Evolutionary conservation across 2,888 invertebrate species (phyloP).

Genomic region (Caenorhabditis sp.): DNA sequence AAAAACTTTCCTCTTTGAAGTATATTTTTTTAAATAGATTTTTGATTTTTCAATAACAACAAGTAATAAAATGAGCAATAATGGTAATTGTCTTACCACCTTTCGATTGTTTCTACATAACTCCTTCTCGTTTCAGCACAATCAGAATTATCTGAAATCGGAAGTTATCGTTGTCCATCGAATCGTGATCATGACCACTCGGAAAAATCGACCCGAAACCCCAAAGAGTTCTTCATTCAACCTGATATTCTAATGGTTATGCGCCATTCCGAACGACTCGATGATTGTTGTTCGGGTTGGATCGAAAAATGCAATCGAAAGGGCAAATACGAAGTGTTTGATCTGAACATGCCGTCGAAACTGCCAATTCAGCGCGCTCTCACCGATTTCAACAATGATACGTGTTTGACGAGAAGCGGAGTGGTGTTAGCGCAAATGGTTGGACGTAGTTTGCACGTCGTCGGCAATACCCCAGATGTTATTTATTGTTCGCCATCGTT

Average conservation of each 20-base stretch:
- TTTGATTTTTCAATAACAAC: too few relatives aligned
- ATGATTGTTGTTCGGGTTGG: slow-evolving; percentile 51
- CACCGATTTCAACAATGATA: slow-evolving; percentile 47
- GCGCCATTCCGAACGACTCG: slow-evolving; percentile 53
- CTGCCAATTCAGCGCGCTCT: slow-evolving; percentile 51
- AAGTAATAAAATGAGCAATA: too few relatives aligned
- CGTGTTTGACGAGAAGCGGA: slow-evolving; percentile 56
- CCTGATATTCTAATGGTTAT: slow-evolving; percentile 47
- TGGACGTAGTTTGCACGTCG: slow-evolving; percentile 47
- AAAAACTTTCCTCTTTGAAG: too few relatives aligned
- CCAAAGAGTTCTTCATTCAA: slow-evolving; percentile 13
- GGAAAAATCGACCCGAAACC: background rate
- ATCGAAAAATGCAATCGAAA: slow-evolving; percentile 27
- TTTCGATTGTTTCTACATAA: slow-evolving; percentile 1
- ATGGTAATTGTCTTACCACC: too few relatives aligned
- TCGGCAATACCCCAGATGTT: slow-evolving; percentile 49
- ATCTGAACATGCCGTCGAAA: slow-evolving; percentile 48
- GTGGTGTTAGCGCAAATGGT: slow-evolving; percentile 53
- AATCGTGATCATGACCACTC: slow-evolving; percentile 18
- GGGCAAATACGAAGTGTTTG: slow-evolving; percentile 39
- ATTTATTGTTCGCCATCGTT: slow-evolving; percentile 64
- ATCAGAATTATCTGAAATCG: slow-evolving; percentile 37
- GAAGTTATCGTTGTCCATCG: slow-evolving; percentile 36
- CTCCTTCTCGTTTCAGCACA: slow-evolving; percentile 2
- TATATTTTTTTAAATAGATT: too few relatives aligned